Evolutionary conservation across 2,888 invertebrate genomes (phyloP).

Genomic region (Pyrrhia umbra): DNA sequence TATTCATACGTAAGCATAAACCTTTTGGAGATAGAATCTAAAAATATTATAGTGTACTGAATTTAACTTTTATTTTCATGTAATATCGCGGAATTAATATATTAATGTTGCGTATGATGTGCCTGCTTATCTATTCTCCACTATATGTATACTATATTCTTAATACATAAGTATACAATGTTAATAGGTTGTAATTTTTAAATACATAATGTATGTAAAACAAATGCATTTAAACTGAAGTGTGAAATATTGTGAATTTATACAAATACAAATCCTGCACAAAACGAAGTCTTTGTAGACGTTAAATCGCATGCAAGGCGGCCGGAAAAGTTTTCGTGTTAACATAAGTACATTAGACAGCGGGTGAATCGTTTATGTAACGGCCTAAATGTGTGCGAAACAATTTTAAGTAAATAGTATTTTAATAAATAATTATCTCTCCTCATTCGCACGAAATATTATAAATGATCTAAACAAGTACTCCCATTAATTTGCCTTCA

Average conservation of each 20-base stretch:
- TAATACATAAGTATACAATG: slow-evolving; percentile 34
- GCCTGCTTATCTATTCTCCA: slow-evolving; percentile 34
- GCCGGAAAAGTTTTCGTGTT: too few relatives aligned
- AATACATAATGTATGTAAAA: slow-evolving; percentile 10
- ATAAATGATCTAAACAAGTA: too few relatives aligned
- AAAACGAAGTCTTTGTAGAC: too few relatives aligned
- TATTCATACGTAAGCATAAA: not conserved
- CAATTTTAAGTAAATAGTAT: too few relatives aligned
- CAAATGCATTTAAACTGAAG: slow-evolving; percentile 33
- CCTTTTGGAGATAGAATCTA: slow-evolving; percentile 6
- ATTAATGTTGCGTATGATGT: slow-evolving; percentile 19
- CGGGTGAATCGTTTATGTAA: too few relatives aligned
- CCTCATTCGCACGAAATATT: too few relatives aligned
- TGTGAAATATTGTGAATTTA: slow-evolving; percentile 15
- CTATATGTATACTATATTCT: slow-evolving; percentile 20
- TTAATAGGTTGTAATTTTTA: slow-evolving; percentile 13
- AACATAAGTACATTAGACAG: too few relatives aligned
- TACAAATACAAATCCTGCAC: slow-evolving; percentile 27
- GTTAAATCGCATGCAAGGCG: too few relatives aligned
- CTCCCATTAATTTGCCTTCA: too few relatives aligned
- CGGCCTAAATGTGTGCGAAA: too few relatives aligned
- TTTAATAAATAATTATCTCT: too few relatives aligned
- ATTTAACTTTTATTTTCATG: slow-evolving; percentile 1
- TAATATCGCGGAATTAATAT: slow-evolving; percentile 6
- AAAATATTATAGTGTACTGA: slow-evolving; percentile 1